A percentile compares a stretch with the other conserved stretches of the same genome.
These are phyloP conservation scores for Ctenochaetus hawaiiensis DNA, from an alignment of 2,797 vertebrate genomes.

Conservation along the genomic window DNA sequence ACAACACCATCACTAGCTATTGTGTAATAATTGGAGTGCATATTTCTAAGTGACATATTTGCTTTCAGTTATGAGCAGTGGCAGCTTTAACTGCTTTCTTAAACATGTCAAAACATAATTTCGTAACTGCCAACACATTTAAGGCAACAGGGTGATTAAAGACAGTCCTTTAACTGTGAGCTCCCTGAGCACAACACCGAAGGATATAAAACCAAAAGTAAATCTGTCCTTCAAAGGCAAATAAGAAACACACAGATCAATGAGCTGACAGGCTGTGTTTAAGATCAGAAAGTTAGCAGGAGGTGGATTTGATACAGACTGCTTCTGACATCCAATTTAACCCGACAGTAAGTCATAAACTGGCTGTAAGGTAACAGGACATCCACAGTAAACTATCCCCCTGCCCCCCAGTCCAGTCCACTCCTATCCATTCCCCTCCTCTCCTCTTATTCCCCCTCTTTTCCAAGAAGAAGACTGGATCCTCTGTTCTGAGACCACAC, in stretches of 20 bases:
- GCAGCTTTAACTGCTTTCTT: constrained; percentile 4
- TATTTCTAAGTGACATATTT: not conserved
- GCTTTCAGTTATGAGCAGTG: not conserved
- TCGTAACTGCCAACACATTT: not conserved
- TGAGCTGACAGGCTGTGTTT: constrained; percentile 32
- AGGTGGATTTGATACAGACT: constrained; percentile 49
- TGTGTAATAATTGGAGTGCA: not conserved
- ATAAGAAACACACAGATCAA: constrained; percentile 34
- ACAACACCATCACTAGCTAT: constrained; percentile 8
- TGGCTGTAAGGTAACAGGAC: constrained; percentile 72
- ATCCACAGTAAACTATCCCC: constrained; percentile 69
- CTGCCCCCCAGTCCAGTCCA: constrained; percentile 4
- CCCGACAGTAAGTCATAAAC: constrained; percentile 67
- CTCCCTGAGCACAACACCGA: constrained; percentile 22
- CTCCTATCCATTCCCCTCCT: constrained; percentile 23
- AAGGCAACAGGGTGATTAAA: constrained; percentile 1
- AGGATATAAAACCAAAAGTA: not conserved
- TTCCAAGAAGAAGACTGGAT: constrained; percentile 76
- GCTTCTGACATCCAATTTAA: constrained; percentile 61
- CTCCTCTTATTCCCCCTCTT: constrained; percentile 50
- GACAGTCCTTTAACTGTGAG: not conserved
- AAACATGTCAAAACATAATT: constrained; percentile 3
- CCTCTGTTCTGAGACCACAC: constrained; percentile 85
- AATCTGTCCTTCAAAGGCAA: constrained; percentile 2
- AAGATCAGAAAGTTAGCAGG: constrained; percentile 34